Base-by-base conservation (phyloP, 2,113 vertebrate genomes). In the Chelonoidis abingdonii region DNA sequence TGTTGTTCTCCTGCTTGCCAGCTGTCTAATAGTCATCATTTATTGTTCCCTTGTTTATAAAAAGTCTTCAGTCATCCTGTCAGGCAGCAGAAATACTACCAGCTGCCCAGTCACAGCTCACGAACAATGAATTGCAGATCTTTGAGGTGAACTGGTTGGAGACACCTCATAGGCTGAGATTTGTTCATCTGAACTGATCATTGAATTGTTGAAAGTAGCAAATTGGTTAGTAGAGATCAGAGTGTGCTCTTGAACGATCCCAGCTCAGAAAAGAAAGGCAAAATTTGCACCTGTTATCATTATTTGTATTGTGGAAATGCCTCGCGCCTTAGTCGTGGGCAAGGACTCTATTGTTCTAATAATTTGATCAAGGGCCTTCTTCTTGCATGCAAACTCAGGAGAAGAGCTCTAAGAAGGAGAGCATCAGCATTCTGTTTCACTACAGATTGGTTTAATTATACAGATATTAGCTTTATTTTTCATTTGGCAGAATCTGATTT, bases 401-500 rank as follows among this genome's bases (percentile, higher is more conserved):
- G 65, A 72, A 69, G 25, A 88, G 8, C n/a, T 93, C 50, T 62
- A 52, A 57, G n/a, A 94, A 94, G 89, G 24, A 57, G 13, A 86
- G 47, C 38, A 50, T 69, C 1, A 9, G 78, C 95, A 56, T 90
- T 91, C 76, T 90, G 22, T 53, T 93, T 87, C 44, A 53, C 14
- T 75, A 78, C 31, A 81, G n/a, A 69, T 89, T 38, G 89, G 52
- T 92, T 94, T 53, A 81, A 81, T 93, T 59, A 69, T 69, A 72
- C 31, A 91, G 81, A 76, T 92, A 96, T 56, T 65, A 82, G 29
- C 35, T 69, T 35, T 76, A 50, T 78, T 83, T 44, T 84, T 65
- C n/a, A 2, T 88, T 50, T 47, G 81, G 14, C 27, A 31, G 83
- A 90, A n/a, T 35, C 59, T 89, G 59, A 5, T 91, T 57, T 90